A percentile compares a stretch with the other conserved stretches of the same genome.
Evolutionary conservation across 2,888 invertebrate species (phyloP).

Genomic region (Nasonovia ribisnigri): DNA sequence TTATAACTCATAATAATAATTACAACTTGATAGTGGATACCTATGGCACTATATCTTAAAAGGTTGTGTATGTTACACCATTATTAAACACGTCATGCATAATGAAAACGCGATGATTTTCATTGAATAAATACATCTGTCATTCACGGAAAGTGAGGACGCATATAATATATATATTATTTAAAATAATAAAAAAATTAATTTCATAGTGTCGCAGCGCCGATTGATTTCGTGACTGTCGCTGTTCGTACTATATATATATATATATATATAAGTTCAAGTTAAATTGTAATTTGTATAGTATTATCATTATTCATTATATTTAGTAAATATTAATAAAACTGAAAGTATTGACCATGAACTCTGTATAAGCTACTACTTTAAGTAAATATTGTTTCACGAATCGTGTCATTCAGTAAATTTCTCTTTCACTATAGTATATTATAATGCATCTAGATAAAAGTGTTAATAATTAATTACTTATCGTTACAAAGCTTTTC

Average conservation of each 20-base stretch:
- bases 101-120: not conserved
- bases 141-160: not conserved
- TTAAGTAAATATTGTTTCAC: slow-evolving; percentile 32
- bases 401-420: slow-evolving; percentile 6
- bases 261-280: not conserved
- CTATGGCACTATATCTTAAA: not conserved
- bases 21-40: slow-evolving; percentile 5
- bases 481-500: not conserved
- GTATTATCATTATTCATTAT: not conserved
- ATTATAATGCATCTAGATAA: not conserved
- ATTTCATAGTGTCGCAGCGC: not conserved
- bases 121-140: not conserved
- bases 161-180: not conserved
- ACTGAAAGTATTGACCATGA: slow-evolving; percentile 43
- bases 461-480: slow-evolving; percentile 17
- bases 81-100: not conserved
- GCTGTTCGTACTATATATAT: not conserved
- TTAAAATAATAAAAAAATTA: not conserved
- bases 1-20: not conserved
- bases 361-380: slow-evolving; percentile 24
- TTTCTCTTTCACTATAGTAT: slow-evolving; percentile 19
- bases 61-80: not conserved
- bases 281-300: not conserved
- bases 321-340: slow-evolving; percentile 32
- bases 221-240: not conserved